A percentile compares a stretch with the other conserved stretches of the same genome.
Evolutionary conservation across 2,888 invertebrate genomes (phyloP).

Genomic region (Acrobasis consociella): DNA sequence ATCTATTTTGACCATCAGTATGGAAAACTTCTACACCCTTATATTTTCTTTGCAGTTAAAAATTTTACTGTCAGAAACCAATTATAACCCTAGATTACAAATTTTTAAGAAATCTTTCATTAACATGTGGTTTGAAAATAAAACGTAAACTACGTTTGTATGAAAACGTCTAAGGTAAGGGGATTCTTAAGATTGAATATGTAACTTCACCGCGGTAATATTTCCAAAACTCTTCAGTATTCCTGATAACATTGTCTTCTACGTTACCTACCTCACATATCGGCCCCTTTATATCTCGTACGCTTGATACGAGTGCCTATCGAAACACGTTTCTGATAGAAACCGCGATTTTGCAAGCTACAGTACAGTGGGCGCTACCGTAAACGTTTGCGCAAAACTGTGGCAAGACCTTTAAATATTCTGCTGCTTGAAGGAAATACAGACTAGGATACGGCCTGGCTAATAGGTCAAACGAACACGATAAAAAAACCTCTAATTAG

Average conservation of each 20-base stretch:
- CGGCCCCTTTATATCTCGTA: constrained; percentile 3
- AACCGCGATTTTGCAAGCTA: constrained; percentile 10
- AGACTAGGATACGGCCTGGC: background rate
- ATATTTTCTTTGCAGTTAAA: no score
- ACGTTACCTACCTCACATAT: constrained; percentile 10
- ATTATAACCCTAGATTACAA: no score
- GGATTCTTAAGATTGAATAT: no score
- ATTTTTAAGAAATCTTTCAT: no score
- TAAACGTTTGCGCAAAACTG: constrained; percentile 14
- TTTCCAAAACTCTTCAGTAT: background rate
- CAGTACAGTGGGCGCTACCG: background rate
- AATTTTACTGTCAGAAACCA: no score
- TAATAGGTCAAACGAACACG: no score
- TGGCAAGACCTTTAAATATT: background rate
- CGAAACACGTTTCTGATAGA: constrained; percentile 2
- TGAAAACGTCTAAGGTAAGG: no score
- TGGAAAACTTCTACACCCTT: no score
- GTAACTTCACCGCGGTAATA: background rate
- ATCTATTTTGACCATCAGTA: no score
- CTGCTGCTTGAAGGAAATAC: background rate
- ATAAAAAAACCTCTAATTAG: no score
- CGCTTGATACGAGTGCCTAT: constrained; percentile 16
- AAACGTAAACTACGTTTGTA: no score
- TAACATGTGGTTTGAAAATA: no score
- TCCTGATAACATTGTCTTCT: constrained; percentile 13